A percentile compares a stretch with the other conserved stretches of the same genome.
These are phyloP conservation scores for Stenichneumon culpator DNA, from an alignment of 2,888 invertebrate species.

Conservation along the genomic window DNA sequence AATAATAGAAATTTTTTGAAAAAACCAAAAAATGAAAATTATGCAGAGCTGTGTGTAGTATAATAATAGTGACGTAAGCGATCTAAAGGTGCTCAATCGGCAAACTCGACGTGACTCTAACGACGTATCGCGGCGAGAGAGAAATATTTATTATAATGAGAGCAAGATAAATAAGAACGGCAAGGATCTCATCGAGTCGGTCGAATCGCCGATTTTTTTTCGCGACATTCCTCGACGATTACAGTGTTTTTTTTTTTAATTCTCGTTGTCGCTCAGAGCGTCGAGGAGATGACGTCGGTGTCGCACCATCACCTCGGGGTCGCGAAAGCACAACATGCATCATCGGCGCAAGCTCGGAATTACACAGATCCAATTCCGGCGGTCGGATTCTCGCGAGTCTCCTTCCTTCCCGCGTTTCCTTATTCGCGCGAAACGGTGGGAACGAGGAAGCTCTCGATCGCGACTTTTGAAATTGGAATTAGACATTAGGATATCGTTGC, in stretches of 20 bases:
- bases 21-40: slow-evolving; percentile 20
- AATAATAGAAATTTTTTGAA: background rate
- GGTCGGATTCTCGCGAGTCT: slow-evolving; percentile 38
- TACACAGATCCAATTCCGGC: slow-evolving; percentile 71
- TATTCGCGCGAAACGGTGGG: slow-evolving; percentile 3
- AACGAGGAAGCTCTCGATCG: slow-evolving; percentile 49
- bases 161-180: slow-evolving; percentile 58
- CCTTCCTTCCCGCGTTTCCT: slow-evolving; percentile 17
- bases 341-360: slow-evolving; percentile 85
- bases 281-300: slow-evolving; percentile 79
- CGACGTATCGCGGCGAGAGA: slow-evolving; percentile 61
- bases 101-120: slow-evolving; percentile 79
- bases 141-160: slow-evolving; percentile 56
- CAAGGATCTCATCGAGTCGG: slow-evolving; percentile 46
- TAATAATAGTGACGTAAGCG: slow-evolving; percentile 74
- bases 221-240: slow-evolving; percentile 63
- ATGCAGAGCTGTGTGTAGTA: slow-evolving; percentile 41
- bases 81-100: slow-evolving; percentile 78
- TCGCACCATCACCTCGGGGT: slow-evolving; percentile 83
- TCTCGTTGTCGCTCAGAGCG: slow-evolving; percentile 67
- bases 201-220: slow-evolving; percentile 71
- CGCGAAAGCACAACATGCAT: slow-evolving; percentile 85
- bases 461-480: slow-evolving; percentile 55
- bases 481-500: slow-evolving; percentile 59
- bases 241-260: slow-evolving; percentile 68